Base-by-base conservation (phyloP, 2,113 vertebrate genomes). In the Aleadryas rufinucha region DNA sequence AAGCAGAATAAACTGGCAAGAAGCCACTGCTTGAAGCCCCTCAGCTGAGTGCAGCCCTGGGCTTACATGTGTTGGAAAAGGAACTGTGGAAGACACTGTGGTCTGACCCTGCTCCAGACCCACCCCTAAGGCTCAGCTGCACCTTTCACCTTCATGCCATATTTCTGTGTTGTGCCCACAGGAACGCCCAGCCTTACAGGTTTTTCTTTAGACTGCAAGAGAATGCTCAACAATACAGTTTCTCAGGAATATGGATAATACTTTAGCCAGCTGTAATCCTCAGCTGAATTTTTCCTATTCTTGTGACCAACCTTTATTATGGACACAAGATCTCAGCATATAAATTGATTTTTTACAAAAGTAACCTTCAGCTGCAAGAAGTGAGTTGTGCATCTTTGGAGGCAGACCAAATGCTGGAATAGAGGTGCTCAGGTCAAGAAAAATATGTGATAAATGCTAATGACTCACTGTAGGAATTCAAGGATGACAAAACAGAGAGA, bases 61-160 rank as follows among this genome's bases (percentile, higher is more conserved):
- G 22, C 28, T 24, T 6, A 1, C 1, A 5, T 6, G 4, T 30
- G 33, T 0, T 69, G 83, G n/a, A 30, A 57, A 75, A 82, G 33
- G 47, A 64, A 0, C 24, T 18, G 4, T 8, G 44, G 69, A 19
- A 24, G 7, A 16, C 11, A 1, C 17, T 1, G 2, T 6, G n/a
- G 13, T 23, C 42, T 75, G 72, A 41, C 16, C 14, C 50, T 70
- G 30, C 56, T 60, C 35, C 47, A 65, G 16, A 47, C 14, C 7
- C 41, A 41, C 13, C 11, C 7, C 53, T 24, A 6, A n/a, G 14
- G 33, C 33, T 23, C 17, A 45, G 44, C 42, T 78, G 42, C 45
- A 81, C 33, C 33, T 47, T 42, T 8, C 16, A 27, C 9, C 54
- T 7, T 39, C 27, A 1, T 16, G 24, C 13, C 10, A 3, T 5